Base-by-base conservation (phyloP, 2,113 vertebrate genomes). In the Ochotona curzoniae region DNA sequence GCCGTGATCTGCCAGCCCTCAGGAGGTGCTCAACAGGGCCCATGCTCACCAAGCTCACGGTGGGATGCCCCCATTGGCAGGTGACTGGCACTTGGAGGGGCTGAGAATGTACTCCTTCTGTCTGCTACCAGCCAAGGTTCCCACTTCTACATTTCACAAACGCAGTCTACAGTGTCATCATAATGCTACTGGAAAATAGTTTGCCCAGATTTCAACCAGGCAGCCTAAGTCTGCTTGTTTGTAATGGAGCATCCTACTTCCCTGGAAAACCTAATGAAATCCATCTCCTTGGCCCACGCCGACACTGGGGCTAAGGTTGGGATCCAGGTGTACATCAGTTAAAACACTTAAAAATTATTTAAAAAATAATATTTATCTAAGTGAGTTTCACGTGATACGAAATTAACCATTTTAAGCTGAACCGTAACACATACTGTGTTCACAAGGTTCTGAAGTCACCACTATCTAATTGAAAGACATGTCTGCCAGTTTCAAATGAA, bases 391-490 rank as follows among this genome's bases (percentile, higher is more conserved):
- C 28, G 81, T 5, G 8, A 83, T 44, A 69, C 3, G 13, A 83
- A 87, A 71, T 47, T 47, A 54, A 78, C 32, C 32, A 49, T 81
- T 90, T 63, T 49, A 38, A 71, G 76, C 71, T 47, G 57, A 60
- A 73, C 3, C 74, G 60, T 44, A 15, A 60, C 54, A 25, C 80
- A n/a, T 67, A 66, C 18, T 11, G 38, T 11, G 38, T 44, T 51
- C 35, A 79, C 25, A 60, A 1, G 20, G 30, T 2, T 64, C 51
- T 44, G 17, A 25, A 79, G 35, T n/a, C 5, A 0, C 25, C 23
- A 13, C 32, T 6, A 4, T 23, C 7, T 49, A 57, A 25, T 73
- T 73, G 9, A 25, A 60, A 66, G 13, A 28, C 8, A 28, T 60
- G 49, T 73, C 6, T 38, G 12, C 71, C 25, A 35, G 64, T 63